These are phyloP conservation scores for Drosophila gunungcola DNA, from an alignment of 1,140 invertebrate genomes.

Conservation along the genomic window DNA sequence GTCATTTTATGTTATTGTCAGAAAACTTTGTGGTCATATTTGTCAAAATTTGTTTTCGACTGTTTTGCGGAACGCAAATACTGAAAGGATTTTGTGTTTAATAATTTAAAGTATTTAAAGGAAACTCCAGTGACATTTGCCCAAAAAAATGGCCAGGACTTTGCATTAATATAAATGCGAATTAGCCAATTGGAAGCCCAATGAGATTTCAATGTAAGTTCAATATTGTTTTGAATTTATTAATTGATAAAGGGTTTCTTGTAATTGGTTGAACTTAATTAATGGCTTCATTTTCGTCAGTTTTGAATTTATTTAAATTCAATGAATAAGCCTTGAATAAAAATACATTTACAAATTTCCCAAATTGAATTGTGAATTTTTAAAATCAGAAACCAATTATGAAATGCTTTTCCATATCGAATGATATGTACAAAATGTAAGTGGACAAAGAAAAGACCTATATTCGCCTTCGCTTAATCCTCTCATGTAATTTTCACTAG, in stretches of 20 bases:
- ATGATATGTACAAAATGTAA: not conserved
- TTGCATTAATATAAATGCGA: not conserved
- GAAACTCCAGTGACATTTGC: not conserved
- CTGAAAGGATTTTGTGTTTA: slow-evolving; percentile 5
- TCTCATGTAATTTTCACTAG: slow-evolving; percentile 35
- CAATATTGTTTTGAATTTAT: not conserved
- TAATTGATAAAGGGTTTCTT: too few species aligned
- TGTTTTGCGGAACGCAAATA: slow-evolving; percentile 6
- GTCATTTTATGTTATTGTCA: slow-evolving; percentile 41
- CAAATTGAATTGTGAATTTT: slow-evolving; percentile 26
- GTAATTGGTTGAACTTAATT: not conserved
- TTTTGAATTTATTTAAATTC: not conserved
- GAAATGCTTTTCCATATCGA: slow-evolving; percentile 7
- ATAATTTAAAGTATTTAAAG: slow-evolving; percentile 27
- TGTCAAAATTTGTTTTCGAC: slow-evolving; percentile 38
- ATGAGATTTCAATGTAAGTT: not conserved
- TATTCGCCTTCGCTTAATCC: slow-evolving; percentile 13
- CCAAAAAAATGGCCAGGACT: not conserved
- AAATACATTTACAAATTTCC: not conserved
- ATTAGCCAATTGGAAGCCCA: not conserved
- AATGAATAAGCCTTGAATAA: not conserved
- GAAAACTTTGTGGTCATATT: slow-evolving; percentile 52
- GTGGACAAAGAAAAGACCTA: slow-evolving; percentile 27
- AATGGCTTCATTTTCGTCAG: not conserved
- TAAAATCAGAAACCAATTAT: slow-evolving; percentile 47